phyloP scores from a whole-genome alignment of 2,113 vertebrate genomes.

The Zosterops pallidus region DNA sequence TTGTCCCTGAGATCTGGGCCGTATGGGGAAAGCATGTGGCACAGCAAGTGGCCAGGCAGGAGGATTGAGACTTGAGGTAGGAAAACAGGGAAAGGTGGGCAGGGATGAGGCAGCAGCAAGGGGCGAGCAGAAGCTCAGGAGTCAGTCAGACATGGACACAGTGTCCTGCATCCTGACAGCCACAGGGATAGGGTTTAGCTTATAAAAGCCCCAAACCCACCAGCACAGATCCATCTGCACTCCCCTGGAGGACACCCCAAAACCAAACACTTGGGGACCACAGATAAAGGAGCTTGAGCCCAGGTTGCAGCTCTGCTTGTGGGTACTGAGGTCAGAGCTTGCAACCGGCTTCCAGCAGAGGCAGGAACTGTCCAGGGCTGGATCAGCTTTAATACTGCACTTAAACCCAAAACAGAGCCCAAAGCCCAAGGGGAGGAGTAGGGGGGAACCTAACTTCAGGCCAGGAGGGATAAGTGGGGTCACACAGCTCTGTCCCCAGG shows the following conservation, averaged over 20 bases:
- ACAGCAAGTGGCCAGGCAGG: neutral
- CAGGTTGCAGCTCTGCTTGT: neutral
- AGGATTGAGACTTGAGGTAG: neutral
- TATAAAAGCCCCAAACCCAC: neutral
- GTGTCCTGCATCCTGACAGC: fast-evolving
- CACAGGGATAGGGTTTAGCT: fast-evolving
- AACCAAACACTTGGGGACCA: neutral
- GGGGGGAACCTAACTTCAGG: fast-evolving
- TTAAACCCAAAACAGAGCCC: neutral
- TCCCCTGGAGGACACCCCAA: fast-evolving
- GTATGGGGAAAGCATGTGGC: neutral
- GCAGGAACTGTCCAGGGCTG: neutral
- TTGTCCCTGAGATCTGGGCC: fast-evolving
- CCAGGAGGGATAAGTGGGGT: neutral
- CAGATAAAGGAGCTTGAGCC: neutral
- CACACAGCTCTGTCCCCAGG: neutral
- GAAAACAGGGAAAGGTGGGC: neutral
- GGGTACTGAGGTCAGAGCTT: neutral
- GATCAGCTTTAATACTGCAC: neutral
- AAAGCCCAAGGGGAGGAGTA: neutral
- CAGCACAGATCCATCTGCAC: neutral
- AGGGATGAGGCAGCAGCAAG: neutral
- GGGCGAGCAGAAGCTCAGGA: neutral
- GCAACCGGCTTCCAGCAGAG: neutral
- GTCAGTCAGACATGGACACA: neutral